A percentile compares a stretch with the other conserved stretches of the same genome.
Conservation (phyloP, 2,113 vertebrate genomes). For the Grammomys surdaster region DNA sequence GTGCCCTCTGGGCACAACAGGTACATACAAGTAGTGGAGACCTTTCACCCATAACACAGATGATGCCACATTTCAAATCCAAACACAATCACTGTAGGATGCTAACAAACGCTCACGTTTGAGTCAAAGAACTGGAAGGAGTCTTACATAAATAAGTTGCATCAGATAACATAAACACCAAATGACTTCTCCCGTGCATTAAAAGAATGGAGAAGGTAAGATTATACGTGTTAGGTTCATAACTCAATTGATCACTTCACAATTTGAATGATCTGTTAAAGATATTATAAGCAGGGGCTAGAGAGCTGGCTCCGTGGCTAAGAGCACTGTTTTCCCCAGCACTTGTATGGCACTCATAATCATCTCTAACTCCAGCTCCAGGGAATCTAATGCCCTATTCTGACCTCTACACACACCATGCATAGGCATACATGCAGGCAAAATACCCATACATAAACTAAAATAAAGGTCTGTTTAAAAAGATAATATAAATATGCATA, state of each 20-base stretch:
- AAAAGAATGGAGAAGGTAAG: constrained; percentile 25
- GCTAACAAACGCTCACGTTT: not conserved
- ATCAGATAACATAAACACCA: constrained; percentile 23
- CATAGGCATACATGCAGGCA: not conserved
- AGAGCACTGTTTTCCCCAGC: not conserved
- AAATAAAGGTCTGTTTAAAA: not conserved
- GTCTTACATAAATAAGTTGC: not conserved
- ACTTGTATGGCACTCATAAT: no score
- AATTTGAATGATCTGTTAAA: not conserved
- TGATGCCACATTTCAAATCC: not conserved
- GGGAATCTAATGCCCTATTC: not conserved
- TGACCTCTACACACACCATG: not conserved
- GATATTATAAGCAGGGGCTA: not conserved
- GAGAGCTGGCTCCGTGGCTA: not conserved
- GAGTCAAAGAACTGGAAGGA: not conserved
- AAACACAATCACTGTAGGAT: not conserved
- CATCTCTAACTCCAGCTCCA: not conserved
- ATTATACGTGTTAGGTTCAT: not conserved
- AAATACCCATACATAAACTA: not conserved
- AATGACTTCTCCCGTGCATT: not conserved
- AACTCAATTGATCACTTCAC: constrained; percentile 7
- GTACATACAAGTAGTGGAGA: not conserved
- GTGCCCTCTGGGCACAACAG: not conserved
- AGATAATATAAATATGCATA: not conserved
- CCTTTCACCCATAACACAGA: not conserved